Conservation (phyloP, 2,888 invertebrate species). For the Acrobasis suavella region DNA sequence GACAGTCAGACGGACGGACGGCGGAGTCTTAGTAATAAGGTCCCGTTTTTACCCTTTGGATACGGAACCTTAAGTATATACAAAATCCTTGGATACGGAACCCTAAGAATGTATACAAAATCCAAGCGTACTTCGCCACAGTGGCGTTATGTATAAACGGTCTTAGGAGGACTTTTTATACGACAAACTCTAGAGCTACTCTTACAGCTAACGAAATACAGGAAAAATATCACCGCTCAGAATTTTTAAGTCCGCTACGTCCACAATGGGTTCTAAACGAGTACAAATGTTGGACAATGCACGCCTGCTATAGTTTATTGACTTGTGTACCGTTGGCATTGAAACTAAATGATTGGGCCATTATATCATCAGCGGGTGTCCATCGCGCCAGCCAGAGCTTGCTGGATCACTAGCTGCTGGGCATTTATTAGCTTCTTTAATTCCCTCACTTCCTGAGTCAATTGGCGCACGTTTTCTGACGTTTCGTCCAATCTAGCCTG, state of each 20-base stretch:
- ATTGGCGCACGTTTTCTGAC: slow-evolving; percentile 84
- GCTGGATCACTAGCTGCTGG: slow-evolving; percentile 78
- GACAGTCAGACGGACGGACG: too few species aligned
- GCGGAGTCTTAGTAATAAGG: too few species aligned
- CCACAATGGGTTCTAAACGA: slow-evolving; percentile 54
- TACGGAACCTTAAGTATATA: too few species aligned
- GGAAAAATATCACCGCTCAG: slow-evolving; percentile 61
- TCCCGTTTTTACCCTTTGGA: too few species aligned
- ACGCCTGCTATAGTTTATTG: slow-evolving; percentile 70
- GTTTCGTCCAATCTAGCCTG: slow-evolving; percentile 86
- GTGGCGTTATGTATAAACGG: too few species aligned
- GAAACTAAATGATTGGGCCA: slow-evolving; percentile 71
- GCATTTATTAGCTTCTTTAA: slow-evolving; percentile 82
- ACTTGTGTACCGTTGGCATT: slow-evolving; percentile 77
- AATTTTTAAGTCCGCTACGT: slow-evolving; percentile 62
- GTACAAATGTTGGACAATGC: slow-evolving; percentile 56
- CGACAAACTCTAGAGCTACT: slow-evolving; percentile 14
- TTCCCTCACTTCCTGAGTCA: slow-evolving; percentile 87
- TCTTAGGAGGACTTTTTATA: too few species aligned
- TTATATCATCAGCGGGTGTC: slow-evolving; percentile 76
- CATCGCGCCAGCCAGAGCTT: slow-evolving; percentile 70
- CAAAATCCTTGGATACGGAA: too few species aligned
- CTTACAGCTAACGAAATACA: slow-evolving; percentile 38
- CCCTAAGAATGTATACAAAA: slow-evolving; percentile 23
- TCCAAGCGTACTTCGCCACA: too few species aligned